Conservation (phyloP, 2,888 invertebrate genomes). For the Aleiodes alternator region DNA sequence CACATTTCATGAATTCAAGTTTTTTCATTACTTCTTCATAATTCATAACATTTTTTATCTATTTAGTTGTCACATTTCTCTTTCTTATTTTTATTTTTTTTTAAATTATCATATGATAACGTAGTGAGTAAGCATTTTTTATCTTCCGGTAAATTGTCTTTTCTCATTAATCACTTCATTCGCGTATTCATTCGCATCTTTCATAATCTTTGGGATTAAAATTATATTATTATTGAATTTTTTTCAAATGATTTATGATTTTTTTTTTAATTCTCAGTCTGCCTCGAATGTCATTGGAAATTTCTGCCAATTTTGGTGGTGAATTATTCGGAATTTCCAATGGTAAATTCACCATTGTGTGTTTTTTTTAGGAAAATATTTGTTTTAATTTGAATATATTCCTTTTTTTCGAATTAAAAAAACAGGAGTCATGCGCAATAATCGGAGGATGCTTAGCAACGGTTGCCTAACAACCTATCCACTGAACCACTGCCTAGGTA, state of each 20-base stretch:
- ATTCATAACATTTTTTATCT: slow-evolving; percentile 18
- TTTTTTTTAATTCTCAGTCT: neutral
- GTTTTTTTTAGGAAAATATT: no score
- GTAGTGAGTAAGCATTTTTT: no score
- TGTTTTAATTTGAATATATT: no score
- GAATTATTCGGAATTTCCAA: no score
- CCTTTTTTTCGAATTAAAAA: slow-evolving; percentile 6
- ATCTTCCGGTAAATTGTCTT: neutral
- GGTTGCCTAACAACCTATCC: slow-evolving; percentile 32
- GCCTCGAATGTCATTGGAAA: neutral
- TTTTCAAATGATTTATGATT: no score
- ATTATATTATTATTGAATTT: neutral
- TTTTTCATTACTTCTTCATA: slow-evolving; percentile 22
- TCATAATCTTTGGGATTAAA: neutral
- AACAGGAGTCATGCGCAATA: slow-evolving; percentile 10
- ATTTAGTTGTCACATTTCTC: slow-evolving; percentile 2
- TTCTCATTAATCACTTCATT: slow-evolving; percentile 5
- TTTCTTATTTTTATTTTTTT: neutral
- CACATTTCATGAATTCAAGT: slow-evolving; percentile 68
- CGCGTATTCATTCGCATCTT: slow-evolving; percentile 32
- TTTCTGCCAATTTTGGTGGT: neutral
- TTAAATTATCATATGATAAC: no score
- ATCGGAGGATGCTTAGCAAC: neutral
- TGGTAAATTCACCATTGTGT: no score
- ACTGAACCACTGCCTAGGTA: slow-evolving; percentile 20